Base-by-base conservation (phyloP, 2,113 vertebrate genomes). In the Barnardius zonarius region DNA sequence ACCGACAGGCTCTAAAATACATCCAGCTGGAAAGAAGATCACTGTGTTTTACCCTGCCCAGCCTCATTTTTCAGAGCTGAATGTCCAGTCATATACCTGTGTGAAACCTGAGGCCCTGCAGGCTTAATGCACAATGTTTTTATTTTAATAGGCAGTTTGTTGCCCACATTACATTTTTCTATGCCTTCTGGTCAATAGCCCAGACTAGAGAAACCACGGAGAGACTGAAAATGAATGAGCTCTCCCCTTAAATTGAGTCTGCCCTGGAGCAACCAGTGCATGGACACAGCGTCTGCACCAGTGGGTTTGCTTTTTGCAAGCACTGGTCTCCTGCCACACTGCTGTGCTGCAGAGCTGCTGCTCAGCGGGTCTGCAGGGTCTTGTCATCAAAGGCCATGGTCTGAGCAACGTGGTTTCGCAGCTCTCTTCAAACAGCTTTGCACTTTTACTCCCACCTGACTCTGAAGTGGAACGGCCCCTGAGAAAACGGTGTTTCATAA, bases 331-430 rank as follows among this genome's bases (percentile, higher is more conserved):
- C 49, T 3, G 4, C 25, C 12, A 3, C 13, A 2, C 51, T 33
- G 59, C 57, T 0, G 2, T 28, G 5, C 70, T 57, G 74, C 72
- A 51, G 85, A 83, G 49, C 37, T 0, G 1, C 49, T 28, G 85
- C 14, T 12, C 43, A 11, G 39, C 0, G 0, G 3, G 1, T 77
- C n/a, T 51, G 0, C 0, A 11, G 52, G 59, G 59, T 20, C 30
- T 39, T 31, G 46, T 41, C 73, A 49, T 78, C 90, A 66, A 57
- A 84, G 57, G 13, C 13, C 66, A 68, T 0, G 0, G 82, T n/a
- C 75, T 83, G 72, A 94, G 57, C 73, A 83, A 28, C 7, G 0
- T 2, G 33, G 48, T 1, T 57, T n/a, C 5, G 4, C 80, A 87
- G 70, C 39, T 81, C 52, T 44, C 52, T 66, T 79, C 66, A 73